These are phyloP conservation scores for Oncorhynchus mykiss DNA, from an alignment of 2,113 vertebrate genomes.

Conservation along the genomic window DNA sequence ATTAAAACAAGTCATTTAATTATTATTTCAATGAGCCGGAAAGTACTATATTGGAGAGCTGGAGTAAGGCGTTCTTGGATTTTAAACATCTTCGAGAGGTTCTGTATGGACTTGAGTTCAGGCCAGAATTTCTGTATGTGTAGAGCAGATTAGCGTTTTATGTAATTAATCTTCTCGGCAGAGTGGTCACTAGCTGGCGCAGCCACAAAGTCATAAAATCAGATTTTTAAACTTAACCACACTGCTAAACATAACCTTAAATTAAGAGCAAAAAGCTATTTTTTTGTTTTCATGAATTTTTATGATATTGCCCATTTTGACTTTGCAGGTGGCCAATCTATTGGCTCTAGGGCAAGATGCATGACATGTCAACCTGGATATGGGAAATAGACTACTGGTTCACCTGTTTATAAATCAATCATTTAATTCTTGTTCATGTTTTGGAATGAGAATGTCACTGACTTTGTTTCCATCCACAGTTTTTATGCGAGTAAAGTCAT, in stretches of 20 bases:
- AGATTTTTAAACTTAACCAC: too few species aligned
- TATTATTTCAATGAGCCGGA: not conserved
- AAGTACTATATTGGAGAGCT: not conserved
- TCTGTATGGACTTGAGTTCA: not conserved
- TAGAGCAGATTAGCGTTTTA: not conserved
- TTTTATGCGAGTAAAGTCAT: too few species aligned
- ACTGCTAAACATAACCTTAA: too few species aligned
- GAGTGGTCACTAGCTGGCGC: too few species aligned
- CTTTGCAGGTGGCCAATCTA: too few species aligned
- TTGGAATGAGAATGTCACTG: not conserved
- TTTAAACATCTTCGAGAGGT: not conserved
- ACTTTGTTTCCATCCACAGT: not conserved
- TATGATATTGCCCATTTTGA: too few species aligned
- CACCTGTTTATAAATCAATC: conserved; percentile 22
- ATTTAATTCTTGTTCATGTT: conserved; percentile 39
- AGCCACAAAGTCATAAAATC: too few species aligned
- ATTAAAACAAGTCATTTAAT: not conserved
- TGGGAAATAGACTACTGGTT: conserved; percentile 1
- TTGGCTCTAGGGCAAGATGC: conserved; percentile 8
- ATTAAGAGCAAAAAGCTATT: too few species aligned
- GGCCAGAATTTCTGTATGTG: not conserved
- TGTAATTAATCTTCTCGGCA: too few species aligned
- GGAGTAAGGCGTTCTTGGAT: not conserved
- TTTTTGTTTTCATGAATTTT: too few species aligned
- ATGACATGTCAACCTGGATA: conserved; percentile 18